Evolutionary conservation across 2,797 vertebrate genomes (phyloP).

Genomic region (Tachyglossus aculeatus): DNA sequence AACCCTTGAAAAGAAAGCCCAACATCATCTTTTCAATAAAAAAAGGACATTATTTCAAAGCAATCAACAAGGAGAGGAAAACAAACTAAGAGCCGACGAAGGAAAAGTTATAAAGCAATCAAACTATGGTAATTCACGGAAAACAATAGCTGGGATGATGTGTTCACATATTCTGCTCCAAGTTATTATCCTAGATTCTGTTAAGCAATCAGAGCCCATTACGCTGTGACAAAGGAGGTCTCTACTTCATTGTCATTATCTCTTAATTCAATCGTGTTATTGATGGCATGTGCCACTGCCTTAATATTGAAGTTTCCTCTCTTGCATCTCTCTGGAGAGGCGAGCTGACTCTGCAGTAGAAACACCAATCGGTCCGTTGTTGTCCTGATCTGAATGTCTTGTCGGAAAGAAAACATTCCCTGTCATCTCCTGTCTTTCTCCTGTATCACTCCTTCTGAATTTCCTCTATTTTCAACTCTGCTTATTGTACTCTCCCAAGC

Average conservation of each 20-base stretch:
- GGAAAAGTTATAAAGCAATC: background rate
- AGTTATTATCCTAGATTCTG: background rate
- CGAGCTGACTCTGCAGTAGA: no score
- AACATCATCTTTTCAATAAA: background rate
- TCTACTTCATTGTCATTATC: accelerated
- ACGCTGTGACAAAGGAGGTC: accelerated
- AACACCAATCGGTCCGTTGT: no score
- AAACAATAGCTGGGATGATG: accelerated
- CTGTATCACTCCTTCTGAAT: no score
- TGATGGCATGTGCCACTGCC: background rate
- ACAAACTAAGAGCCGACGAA: background rate
- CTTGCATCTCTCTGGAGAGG: background rate
- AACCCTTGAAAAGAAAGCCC: background rate
- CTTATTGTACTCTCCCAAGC: no score
- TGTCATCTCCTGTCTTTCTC: no score
- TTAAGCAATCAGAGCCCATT: background rate
- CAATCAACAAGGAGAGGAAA: background rate
- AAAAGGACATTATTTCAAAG: background rate
- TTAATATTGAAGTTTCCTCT: background rate
- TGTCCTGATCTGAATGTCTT: no score
- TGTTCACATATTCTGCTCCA: accelerated
- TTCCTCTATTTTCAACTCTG: no score
- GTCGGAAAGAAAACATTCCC: no score
- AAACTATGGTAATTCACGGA: background rate
- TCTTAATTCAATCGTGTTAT: background rate